Percentiles rank a stretch among this genome's conserved stretches.
phyloP scores from a whole-genome alignment of 2,113 vertebrate species.

The Pedionomus torquatus region DNA sequence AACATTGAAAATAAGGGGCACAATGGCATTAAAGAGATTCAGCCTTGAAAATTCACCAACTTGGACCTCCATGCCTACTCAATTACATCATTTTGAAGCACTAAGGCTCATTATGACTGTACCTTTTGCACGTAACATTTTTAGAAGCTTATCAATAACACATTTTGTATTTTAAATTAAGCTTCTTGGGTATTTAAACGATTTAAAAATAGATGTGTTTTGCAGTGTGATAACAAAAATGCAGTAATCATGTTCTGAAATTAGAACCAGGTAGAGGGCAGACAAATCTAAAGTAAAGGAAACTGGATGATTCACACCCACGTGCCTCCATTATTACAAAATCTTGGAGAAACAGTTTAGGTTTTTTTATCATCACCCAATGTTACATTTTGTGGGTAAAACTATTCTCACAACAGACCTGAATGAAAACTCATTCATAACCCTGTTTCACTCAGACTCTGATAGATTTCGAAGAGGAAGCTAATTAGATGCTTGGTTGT shows the following conservation, averaged over 20 bases:
- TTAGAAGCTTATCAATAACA: background rate
- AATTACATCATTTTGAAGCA: background rate
- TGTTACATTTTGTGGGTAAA: background rate
- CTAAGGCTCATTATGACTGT: background rate
- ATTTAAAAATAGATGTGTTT: background rate
- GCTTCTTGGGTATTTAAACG: background rate
- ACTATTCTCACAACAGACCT: background rate
- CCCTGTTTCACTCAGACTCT: background rate
- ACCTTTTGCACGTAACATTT: background rate
- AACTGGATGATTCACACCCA: background rate
- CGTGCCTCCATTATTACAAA: background rate
- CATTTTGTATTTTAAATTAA: background rate
- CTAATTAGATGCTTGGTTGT: background rate
- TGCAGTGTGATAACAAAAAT: background rate
- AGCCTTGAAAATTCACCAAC: background rate
- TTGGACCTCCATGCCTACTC: background rate
- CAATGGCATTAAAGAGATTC: background rate
- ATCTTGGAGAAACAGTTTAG: background rate
- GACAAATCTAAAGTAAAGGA: background rate
- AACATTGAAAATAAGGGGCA: background rate
- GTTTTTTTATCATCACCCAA: background rate
- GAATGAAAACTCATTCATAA: background rate
- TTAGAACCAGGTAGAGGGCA: background rate
- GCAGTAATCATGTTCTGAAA: background rate
- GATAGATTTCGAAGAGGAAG: background rate